Conservation (phyloP, 1,140 invertebrate genomes). For the Drosophila elegans region DNA sequence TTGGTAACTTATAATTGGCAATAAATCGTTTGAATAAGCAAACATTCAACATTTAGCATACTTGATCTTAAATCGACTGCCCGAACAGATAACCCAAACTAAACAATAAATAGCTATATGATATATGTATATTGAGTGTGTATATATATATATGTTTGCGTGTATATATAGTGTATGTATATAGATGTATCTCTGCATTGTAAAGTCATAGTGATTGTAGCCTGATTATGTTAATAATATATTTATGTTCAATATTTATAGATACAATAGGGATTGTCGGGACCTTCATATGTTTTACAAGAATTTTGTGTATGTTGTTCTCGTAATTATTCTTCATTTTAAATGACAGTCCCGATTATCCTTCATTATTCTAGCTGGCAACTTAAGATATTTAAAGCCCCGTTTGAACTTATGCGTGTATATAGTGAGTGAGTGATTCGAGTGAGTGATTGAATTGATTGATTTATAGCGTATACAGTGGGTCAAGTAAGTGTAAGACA, state of each 20-base stretch:
- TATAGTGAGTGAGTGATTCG: slow-evolving; percentile 57
- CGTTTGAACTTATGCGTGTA: slow-evolving; percentile 79
- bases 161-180: slow-evolving; percentile 37
- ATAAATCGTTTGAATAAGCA: slow-evolving; percentile 81
- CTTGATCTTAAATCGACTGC: slow-evolving; percentile 52
- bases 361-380: slow-evolving; percentile 75
- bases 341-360: slow-evolving; percentile 9
- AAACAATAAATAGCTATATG: slow-evolving; percentile 78
- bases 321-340: not conserved
- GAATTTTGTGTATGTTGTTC: not conserved
- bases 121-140: slow-evolving; percentile 52
- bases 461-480: slow-evolving; percentile 56
- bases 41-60: slow-evolving; percentile 82
- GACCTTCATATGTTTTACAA: not conserved
- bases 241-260: slow-evolving; percentile 51
- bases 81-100: slow-evolving; percentile 68
- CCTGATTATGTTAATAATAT: slow-evolving; percentile 72
- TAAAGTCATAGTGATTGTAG: slow-evolving; percentile 79
- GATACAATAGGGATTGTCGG: slow-evolving; percentile 41
- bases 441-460: slow-evolving; percentile 61
- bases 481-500: slow-evolving; percentile 1
- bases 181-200: slow-evolving; percentile 40
- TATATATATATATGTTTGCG: slow-evolving; percentile 65
- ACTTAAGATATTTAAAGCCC: slow-evolving; percentile 80
- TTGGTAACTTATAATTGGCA: slow-evolving; percentile 81